Conservation (phyloP, 1,140 invertebrate genomes). For the Drosophila elegans region DNA sequence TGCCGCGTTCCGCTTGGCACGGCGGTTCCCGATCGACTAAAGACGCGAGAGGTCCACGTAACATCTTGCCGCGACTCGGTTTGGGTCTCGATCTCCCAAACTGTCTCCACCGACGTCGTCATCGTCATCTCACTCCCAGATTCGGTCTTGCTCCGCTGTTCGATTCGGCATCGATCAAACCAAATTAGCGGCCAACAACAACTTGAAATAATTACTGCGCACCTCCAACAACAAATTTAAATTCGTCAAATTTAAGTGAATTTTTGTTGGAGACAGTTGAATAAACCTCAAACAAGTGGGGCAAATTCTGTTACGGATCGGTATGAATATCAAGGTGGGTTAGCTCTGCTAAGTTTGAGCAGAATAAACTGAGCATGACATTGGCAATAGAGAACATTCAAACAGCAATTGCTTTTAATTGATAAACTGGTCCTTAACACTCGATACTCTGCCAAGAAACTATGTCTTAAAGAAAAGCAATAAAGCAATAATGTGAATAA, state of each 20-base stretch:
- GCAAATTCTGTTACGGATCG: neutral
- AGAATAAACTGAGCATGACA: slow-evolving; percentile 4
- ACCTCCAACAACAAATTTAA: slow-evolving; percentile 12
- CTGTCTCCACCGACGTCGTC: neutral
- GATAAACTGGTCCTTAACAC: too few species aligned
- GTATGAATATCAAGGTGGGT: slow-evolving; percentile 2
- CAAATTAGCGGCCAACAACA: slow-evolving; percentile 21
- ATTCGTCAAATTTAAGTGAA: neutral
- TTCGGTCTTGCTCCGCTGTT: slow-evolving; percentile 10
- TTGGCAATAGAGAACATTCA: neutral
- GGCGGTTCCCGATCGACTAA: slow-evolving; percentile 41
- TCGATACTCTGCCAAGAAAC: too few species aligned
- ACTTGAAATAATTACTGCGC: neutral
- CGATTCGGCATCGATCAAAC: slow-evolving; percentile 11
- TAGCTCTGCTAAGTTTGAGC: neutral
- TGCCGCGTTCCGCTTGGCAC: slow-evolving; percentile 20
- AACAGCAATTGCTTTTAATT: too few species aligned
- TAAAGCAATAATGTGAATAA: too few species aligned
- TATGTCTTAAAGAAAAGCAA: too few species aligned
- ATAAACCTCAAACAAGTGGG: neutral
- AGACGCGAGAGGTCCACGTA: slow-evolving; percentile 22
- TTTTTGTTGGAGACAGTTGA: slow-evolving; percentile 13
- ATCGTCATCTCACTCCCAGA: slow-evolving; percentile 5
- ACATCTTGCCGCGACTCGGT: slow-evolving; percentile 27
- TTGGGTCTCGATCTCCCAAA: slow-evolving; percentile 19